phyloP scores from a whole-genome alignment of 1,140 invertebrate genomes.

The Tachypleus tridentatus region DNA sequence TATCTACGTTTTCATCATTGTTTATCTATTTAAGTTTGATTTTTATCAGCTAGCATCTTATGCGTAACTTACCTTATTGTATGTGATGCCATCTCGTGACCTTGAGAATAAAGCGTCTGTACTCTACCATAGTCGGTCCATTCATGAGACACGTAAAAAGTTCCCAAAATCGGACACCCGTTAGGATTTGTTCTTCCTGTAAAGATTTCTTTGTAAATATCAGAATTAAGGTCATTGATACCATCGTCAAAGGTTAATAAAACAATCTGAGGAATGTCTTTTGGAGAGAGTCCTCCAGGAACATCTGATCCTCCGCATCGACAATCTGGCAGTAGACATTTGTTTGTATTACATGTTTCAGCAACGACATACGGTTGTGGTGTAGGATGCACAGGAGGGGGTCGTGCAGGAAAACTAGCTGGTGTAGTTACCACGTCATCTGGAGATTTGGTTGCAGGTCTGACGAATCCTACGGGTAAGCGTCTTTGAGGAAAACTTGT shows the following conservation, averaged over 20 bases:
- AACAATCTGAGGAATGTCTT: conserved; percentile 27
- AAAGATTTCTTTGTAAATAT: conserved; percentile 28
- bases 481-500: conserved; percentile 7
- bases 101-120: conserved; percentile 35
- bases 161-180: conserved; percentile 40
- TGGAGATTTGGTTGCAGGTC: conserved; percentile 6
- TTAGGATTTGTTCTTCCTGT: conserved; percentile 33
- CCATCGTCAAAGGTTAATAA: conserved; percentile 32
- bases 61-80: conserved; percentile 33
- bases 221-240: conserved; percentile 29
- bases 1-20: too few species aligned
- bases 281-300: conserved; percentile 40
- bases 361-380: neutral
- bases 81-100: conserved; percentile 39
- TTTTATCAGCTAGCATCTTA: too few species aligned
- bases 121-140: conserved; percentile 39
- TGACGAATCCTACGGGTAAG: conserved; percentile 11
- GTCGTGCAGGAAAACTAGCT: neutral
- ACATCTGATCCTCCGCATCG: conserved; percentile 77
- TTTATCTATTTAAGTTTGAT: neutral
- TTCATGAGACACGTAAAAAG: conserved; percentile 41
- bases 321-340: conserved; percentile 75
- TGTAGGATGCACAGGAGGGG: neutral
- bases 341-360: conserved; percentile 58
- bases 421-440: neutral